phyloP scores from a whole-genome alignment of 2,888 invertebrate species.

The Acronicta psi region DNA sequence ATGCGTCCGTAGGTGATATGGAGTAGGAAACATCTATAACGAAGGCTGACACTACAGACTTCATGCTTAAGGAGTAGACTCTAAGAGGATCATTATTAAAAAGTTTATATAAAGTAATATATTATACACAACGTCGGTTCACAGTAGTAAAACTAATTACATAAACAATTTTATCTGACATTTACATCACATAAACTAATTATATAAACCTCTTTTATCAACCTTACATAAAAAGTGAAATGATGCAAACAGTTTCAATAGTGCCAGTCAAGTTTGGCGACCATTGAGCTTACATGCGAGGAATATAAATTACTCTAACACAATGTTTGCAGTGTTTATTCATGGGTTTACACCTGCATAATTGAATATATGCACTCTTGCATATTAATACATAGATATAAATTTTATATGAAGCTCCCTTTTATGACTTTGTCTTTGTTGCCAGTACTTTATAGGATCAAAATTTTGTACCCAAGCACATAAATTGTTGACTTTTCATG shows the following conservation, averaged over 20 bases:
- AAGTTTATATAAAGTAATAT: no score
- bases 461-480: neutral
- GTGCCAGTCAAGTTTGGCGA: constrained; percentile 38
- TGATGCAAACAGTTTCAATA: constrained; percentile 18
- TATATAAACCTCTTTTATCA: constrained; percentile 1
- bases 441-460: no score
- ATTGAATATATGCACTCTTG: constrained; percentile 18
- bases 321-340: constrained; percentile 52
- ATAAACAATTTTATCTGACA: neutral
- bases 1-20: no score
- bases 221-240: constrained; percentile 41
- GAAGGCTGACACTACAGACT: no score
- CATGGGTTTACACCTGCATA: constrained; percentile 48
- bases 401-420: neutral
- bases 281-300: constrained; percentile 20
- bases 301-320: constrained; percentile 49
- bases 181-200: neutral
- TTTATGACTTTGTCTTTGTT: neutral
- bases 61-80: no score
- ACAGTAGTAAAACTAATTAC: neutral
- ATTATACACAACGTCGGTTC: no score
- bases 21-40: no score
- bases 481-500: neutral
- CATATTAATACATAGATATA: constrained; percentile 9
- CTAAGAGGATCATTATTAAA: no score